These are phyloP conservation scores for Erpetoichthys calabaricus DNA, from an alignment of 2,797 vertebrate genomes.

Conservation along the genomic window DNA sequence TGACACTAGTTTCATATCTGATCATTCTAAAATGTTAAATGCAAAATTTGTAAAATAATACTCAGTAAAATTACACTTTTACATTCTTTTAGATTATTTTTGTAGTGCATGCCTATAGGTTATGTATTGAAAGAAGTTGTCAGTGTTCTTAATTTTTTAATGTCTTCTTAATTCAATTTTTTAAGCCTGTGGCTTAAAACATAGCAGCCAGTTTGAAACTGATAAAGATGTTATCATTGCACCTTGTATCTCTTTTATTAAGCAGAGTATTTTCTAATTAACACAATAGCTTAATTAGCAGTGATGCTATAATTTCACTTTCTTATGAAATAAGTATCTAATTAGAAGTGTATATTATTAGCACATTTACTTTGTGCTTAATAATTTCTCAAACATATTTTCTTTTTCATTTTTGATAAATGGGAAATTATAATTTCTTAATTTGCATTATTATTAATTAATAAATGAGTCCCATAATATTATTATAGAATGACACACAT, in stretches of 20 bases:
- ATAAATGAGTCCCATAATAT: not conserved
- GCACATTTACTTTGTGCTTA: conserved; percentile 28
- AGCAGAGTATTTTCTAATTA: conserved; percentile 42
- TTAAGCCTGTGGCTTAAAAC: conserved; percentile 26
- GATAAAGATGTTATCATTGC: conserved; percentile 29
- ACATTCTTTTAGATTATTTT: conserved; percentile 24
- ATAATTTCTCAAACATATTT: conserved; percentile 21
- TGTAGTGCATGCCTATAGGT: conserved; percentile 51
- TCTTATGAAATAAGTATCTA: conserved; percentile 28
- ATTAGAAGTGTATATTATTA: conserved; percentile 35
- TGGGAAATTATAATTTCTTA: not conserved
- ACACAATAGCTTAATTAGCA: conserved; percentile 40
- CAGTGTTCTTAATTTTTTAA: conserved; percentile 15
- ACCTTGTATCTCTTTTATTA: conserved; percentile 32
- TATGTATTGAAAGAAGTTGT: conserved; percentile 9
- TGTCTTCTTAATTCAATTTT: conserved; percentile 26
- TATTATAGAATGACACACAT: not conserved
- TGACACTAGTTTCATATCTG: conserved; percentile 58
- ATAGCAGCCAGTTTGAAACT: conserved; percentile 21
- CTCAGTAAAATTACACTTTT: too few relatives aligned
- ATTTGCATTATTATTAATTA: not conserved
- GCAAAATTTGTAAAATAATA: too few relatives aligned
- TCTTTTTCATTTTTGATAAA: conserved; percentile 6
- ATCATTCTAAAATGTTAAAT: too few relatives aligned
- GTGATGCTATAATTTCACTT: conserved; percentile 27